Evolutionary conservation across 2,888 invertebrate species (phyloP), one percentile per base, ranked within the genome.

Genomic region (Tromatobia lineatoria): DNA sequence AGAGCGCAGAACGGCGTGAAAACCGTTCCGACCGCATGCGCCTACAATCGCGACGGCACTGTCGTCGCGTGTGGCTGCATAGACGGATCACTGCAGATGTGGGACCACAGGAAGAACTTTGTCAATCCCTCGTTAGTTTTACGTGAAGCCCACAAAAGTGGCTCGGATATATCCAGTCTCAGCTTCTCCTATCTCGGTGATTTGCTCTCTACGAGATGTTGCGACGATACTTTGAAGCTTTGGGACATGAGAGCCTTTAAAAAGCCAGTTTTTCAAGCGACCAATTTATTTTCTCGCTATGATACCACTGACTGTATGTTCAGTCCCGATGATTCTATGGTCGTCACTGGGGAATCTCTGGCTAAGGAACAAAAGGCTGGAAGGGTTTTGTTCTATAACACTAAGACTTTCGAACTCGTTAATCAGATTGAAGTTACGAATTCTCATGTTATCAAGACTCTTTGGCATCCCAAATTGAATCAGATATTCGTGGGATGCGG

Each of bases 391-490:
- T 98, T 99, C 93, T 98, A 96, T 88, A 96, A 97, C 89, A 95
- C 97, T 0, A 96, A 96, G 78, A 97, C 96, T 0, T 97, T 98
- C 88, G 95, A 97, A 25, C 91, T 96, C 42, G 95, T 97, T 0
- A 96, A 96, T 54, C 95, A 96, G 85, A 96, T 99, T 77, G 95
- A 96, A 10, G 97, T 98, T 0, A 95, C 96, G 0, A 95, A 97
- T 89, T 96, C 98, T 0, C 98, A 98, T 87, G 96, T 98, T 0
- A 97, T 99, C 0, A 97, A 99, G 91, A 96, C 97, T 0, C 93
- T 97, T 0, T 99, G 99, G 99, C 99, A 99, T 94, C 98, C 99
- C 0, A 98, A 98, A 92, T 94, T 99, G n/a, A 99, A 99, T 92
- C 99, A 99, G 93, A 96, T 99, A 57, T 97, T 99, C 86, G 96